Conservation (phyloP, 1,140 invertebrate genomes). For the Telenomus remus region DNA sequence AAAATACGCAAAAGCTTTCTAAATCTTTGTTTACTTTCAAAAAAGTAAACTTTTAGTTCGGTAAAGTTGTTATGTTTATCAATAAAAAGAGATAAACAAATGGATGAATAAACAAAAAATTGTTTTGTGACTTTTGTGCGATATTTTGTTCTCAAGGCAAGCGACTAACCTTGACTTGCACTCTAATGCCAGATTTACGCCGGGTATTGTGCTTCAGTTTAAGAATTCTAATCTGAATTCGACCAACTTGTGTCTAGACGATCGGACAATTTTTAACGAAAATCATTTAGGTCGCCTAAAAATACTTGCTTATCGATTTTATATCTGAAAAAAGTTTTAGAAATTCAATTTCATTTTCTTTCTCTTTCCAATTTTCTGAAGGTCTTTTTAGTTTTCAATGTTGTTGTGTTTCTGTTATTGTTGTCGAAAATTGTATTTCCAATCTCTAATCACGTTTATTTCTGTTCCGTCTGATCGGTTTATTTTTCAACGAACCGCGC, state of each 20-base stretch:
- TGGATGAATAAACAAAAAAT: too few relatives aligned
- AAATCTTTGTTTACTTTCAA: too few relatives aligned
- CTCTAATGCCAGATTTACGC: conserved; percentile 51
- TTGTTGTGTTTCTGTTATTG: not conserved
- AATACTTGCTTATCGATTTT: conserved; percentile 38
- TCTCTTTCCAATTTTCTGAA: not conserved
- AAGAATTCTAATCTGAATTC: conserved; percentile 49
- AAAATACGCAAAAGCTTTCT: too few relatives aligned
- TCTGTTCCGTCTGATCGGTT: conserved; percentile 36
- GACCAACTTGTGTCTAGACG: conserved; percentile 47
- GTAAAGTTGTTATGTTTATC: too few relatives aligned
- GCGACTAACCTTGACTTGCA: conserved; percentile 61
- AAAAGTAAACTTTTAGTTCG: too few relatives aligned
- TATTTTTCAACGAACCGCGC: conserved; percentile 41
- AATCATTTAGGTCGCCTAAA: conserved; percentile 38
- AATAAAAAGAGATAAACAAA: too few relatives aligned
- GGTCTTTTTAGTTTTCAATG: not conserved
- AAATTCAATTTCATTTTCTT: conserved; percentile 14
- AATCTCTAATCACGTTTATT: conserved; percentile 30
- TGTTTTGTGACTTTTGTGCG: conserved; percentile 12
- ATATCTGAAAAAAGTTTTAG: too few relatives aligned
- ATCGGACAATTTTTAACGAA: conserved; percentile 30
- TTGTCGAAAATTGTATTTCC: conserved; percentile 26
- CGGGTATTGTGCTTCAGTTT: conserved; percentile 50
- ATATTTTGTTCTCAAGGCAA: conserved; percentile 52